Percentiles rank a stretch among this genome's conserved stretches.
Evolutionary conservation across 2,888 invertebrate genomes (phyloP).

Genomic region (Ophioninae sp.): DNA sequence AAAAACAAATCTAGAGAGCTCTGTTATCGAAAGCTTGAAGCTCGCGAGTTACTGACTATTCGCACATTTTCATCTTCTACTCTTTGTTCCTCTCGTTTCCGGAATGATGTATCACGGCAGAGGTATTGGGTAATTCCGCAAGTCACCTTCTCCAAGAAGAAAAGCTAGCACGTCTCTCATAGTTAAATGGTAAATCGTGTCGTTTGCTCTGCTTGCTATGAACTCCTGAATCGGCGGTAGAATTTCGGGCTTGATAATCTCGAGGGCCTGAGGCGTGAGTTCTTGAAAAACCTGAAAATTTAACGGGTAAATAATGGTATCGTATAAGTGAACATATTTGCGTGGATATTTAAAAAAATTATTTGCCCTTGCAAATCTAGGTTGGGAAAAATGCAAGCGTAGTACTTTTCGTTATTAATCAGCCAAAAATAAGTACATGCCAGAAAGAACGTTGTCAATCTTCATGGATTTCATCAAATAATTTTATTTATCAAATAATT

Average conservation of each 20-base stretch:
- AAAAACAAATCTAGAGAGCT: background rate
- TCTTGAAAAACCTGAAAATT: conserved; percentile 73
- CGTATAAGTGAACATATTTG: too few relatives aligned
- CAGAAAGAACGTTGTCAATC: too few relatives aligned
- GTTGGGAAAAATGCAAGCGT: too few relatives aligned
- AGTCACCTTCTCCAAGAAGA: conserved; percentile 72
- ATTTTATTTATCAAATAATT: too few relatives aligned
- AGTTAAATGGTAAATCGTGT: conserved; percentile 74
- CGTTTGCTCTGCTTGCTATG: conserved; percentile 71
- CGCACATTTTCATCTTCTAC: conserved; percentile 25
- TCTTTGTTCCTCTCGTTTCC: conserved; percentile 19
- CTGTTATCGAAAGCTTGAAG: conserved; percentile 20
- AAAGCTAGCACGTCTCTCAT: conserved; percentile 74
- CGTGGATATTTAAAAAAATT: too few relatives aligned
- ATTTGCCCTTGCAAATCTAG: too few relatives aligned
- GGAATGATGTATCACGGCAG: conserved; percentile 48
- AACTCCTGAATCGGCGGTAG: conserved; percentile 74
- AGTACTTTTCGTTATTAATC: too few relatives aligned
- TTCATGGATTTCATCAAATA: too few relatives aligned
- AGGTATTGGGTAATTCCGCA: conserved; percentile 67
- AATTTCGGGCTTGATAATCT: conserved; percentile 76
- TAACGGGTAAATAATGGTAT: background rate
- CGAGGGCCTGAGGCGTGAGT: conserved; percentile 73
- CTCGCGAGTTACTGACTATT: conserved; percentile 35
- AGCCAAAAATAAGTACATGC: too few relatives aligned